Base-by-base conservation (phyloP, 1,140 invertebrate species). In the Theocolax elegans region DNA sequence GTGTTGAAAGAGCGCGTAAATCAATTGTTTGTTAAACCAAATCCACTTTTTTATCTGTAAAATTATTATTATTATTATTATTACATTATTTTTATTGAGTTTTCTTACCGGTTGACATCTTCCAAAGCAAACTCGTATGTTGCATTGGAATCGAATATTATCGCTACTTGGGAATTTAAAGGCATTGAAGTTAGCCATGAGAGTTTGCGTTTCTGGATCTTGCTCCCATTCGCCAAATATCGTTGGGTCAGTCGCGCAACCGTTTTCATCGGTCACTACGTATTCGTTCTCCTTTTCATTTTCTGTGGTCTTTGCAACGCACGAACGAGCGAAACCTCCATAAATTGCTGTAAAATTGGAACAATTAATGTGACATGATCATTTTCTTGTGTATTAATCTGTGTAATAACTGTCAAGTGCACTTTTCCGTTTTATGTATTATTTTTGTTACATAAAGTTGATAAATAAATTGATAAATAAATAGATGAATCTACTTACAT, bases 111-210 rank as follows among this genome's bases (percentile, higher is more conserved):
- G 95, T 89, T 96, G 95, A 86, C 96, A 97, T 85, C 92, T 93
- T 82, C 95, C 95, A 80, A 97, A 97, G 87, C 96, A 97, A 4
- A 97, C 95, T 49, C 95, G 89, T 80, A 97, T 96, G 81, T 97
- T 97, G 82, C 96, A 97, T 83, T 97, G 95, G 93, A 97, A 97
- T 83, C 95, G 87, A 75, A 97, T 95, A 79, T 96, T 97, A 77
- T 97, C 95, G 77, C 94, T 95, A 70, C 93, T 95, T 0, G 95
- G 96, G 89, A 98, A 98, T 82, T 98, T 97, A 82, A 98, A 98
- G 4, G 95, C 96, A 81, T 96, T 96, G 81, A 98, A 97, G 70
- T 92, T 90, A 44, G 95, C 95, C 78, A 93, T 87, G 21, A 97
- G 83, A 12, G 93, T 90, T 80, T 94, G 93, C 12, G 92, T 92